These are phyloP conservation scores for Cylindroiulus punctatus DNA, from an alignment of 2,888 invertebrate species.

Conservation along the genomic window DNA sequence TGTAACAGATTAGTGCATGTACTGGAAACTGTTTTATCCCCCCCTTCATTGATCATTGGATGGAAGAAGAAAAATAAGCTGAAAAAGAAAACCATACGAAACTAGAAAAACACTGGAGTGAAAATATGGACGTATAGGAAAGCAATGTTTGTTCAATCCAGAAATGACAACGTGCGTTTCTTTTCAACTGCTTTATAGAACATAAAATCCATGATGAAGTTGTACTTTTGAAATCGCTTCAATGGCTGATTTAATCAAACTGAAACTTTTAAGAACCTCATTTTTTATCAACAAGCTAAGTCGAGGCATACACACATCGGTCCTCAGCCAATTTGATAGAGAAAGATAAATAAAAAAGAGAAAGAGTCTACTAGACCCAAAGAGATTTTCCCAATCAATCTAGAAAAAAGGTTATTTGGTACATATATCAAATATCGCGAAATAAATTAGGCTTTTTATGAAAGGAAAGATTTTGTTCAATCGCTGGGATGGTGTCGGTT, in stretches of 20 bases:
- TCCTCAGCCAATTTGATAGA: neutral
- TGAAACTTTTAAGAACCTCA: slow-evolving; percentile 29
- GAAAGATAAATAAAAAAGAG: neutral
- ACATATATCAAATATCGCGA: neutral
- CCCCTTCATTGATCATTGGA: slow-evolving; percentile 45
- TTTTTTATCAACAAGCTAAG: slow-evolving; percentile 38
- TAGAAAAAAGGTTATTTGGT: neutral
- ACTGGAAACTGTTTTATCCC: slow-evolving; percentile 51
- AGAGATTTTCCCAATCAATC: slow-evolving; percentile 25
- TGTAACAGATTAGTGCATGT: slow-evolving; percentile 53
- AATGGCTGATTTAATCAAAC: slow-evolving; percentile 38
- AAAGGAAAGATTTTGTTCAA: neutral
- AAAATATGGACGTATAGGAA: slow-evolving; percentile 6
- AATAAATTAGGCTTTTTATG: neutral
- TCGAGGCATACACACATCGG: neutral
- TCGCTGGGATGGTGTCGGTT: neutral
- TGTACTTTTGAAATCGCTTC: slow-evolving; percentile 16
- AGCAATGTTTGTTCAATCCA: slow-evolving; percentile 23
- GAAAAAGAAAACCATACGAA: neutral
- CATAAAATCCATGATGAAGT: slow-evolving; percentile 42
- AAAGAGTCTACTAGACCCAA: neutral
- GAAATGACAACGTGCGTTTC: slow-evolving; percentile 31
- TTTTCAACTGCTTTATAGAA: neutral
- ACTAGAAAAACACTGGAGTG: slow-evolving; percentile 2
- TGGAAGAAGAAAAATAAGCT: slow-evolving; percentile 42